Evolutionary conservation across 1,140 invertebrate genomes (phyloP).

Genomic region (Zaprionus ornatus): DNA sequence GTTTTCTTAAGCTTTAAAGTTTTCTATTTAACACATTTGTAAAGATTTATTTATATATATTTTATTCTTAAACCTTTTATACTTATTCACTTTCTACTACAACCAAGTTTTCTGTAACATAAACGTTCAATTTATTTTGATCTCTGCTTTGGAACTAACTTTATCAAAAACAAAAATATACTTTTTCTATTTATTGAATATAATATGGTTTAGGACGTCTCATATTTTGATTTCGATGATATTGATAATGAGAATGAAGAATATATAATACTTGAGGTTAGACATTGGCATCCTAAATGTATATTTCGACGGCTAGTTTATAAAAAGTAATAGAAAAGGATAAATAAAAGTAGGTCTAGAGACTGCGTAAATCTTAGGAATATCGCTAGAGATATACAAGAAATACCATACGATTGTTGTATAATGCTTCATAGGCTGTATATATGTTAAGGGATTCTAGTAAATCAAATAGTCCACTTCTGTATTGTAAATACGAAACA

Average conservation of each 20-base stretch:
- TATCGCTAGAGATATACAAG: not conserved
- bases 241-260: conserved; percentile 81
- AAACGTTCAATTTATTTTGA: conserved; percentile 24
- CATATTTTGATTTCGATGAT: conserved; percentile 83
- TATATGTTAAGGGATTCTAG: not conserved
- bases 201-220: conserved; percentile 64
- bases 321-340: not conserved
- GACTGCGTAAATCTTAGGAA: not conserved
- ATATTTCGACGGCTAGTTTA: conserved; percentile 50
- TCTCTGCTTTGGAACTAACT: conserved; percentile 13
- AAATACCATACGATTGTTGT: not conserved
- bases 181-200: conserved; percentile 12
- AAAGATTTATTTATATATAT: conserved; percentile 1
- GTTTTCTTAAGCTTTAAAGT: conserved; percentile 34
- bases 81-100: not conserved
- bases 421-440: conserved; percentile 9
- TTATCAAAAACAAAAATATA: conserved; percentile 7
- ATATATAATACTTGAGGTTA: conserved; percentile 83
- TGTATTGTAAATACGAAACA: not conserved
- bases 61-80: not conserved
- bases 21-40: conserved; percentile 24
- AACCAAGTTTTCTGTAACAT: not conserved
- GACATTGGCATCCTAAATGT: conserved; percentile 52
- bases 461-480: not conserved
- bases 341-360: not conserved